A percentile compares a stretch with the other conserved stretches of the same genome.
Evolutionary conservation across 2,113 vertebrate species (phyloP).

Genomic region (Vidua macroura): DNA sequence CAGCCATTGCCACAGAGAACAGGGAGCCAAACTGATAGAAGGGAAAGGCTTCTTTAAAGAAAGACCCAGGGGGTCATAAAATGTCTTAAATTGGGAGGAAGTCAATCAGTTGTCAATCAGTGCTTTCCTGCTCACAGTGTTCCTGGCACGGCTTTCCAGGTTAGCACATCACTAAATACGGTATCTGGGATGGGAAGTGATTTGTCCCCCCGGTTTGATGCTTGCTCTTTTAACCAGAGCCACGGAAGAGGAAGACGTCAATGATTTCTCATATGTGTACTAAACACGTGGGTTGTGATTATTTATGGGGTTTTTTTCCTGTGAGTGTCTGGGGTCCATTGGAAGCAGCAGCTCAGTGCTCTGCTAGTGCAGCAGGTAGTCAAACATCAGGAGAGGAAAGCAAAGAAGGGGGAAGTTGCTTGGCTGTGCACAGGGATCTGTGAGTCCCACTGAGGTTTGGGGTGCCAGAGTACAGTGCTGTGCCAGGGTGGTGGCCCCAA

Average conservation of each 20-base stretch:
- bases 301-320: neutral
- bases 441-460: accelerated
- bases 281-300: neutral
- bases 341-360: neutral
- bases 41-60: neutral
- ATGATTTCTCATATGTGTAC: neutral
- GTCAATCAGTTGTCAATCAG: neutral
- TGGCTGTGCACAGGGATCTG: neutral
- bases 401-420: neutral
- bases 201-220: neutral
- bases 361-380: neutral
- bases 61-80: neutral
- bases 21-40: neutral
- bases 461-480: neutral
- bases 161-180: neutral
- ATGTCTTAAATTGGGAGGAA: neutral
- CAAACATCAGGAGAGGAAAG: too few relatives aligned
- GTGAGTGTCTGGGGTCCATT: neutral
- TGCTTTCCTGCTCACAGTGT: neutral
- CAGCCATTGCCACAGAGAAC: neutral
- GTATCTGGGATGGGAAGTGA: neutral
- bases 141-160: neutral
- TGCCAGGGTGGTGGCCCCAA: accelerated
- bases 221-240: conserved; percentile 5
- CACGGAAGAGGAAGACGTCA: neutral